phyloP scores from a whole-genome alignment of 1,140 invertebrate genomes.

The Reticulitermes speratus region DNA sequence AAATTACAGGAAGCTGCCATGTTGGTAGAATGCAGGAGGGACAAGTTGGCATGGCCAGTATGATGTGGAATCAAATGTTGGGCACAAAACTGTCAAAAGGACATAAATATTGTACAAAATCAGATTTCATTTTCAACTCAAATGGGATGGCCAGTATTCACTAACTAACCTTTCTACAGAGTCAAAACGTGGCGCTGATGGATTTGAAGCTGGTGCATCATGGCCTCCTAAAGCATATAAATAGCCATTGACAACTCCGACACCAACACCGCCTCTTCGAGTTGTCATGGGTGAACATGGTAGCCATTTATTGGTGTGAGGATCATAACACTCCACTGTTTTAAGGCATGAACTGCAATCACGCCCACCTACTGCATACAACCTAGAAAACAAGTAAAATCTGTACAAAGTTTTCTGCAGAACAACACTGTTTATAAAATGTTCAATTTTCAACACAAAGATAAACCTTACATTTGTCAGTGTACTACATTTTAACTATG shows the following conservation, averaged over 20 bases:
- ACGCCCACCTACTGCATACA: slow-evolving; percentile 91
- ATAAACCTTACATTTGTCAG: too few species aligned
- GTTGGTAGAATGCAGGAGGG: too few species aligned
- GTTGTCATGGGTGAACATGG: slow-evolving; percentile 85
- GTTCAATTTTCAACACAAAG: too few species aligned
- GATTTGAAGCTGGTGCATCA: slow-evolving; percentile 83
- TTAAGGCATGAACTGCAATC: slow-evolving; percentile 88
- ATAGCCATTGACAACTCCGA: slow-evolving; percentile 79
- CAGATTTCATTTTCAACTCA: not conserved
- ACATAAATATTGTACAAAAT: not conserved
- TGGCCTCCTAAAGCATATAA: slow-evolving; percentile 86
- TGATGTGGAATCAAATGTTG: too few species aligned
- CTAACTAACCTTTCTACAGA: slow-evolving; percentile 87
- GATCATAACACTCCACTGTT: slow-evolving; percentile 91
- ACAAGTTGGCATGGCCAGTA: too few species aligned
- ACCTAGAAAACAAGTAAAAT: slow-evolving; percentile 48
- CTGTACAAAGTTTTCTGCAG: too few species aligned
- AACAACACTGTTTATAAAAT: too few species aligned
- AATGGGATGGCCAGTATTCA: slow-evolving; percentile 35
- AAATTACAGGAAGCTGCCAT: too few species aligned
- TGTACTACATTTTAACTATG: too few species aligned
- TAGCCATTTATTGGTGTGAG: slow-evolving; percentile 86
- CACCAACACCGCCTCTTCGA: slow-evolving; percentile 83
- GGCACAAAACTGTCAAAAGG: too few species aligned
- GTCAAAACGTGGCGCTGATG: slow-evolving; percentile 76